phyloP scores from a whole-genome alignment of 92 coral and sea anemone species.

The Anthopleura xanthogrammica region DNA sequence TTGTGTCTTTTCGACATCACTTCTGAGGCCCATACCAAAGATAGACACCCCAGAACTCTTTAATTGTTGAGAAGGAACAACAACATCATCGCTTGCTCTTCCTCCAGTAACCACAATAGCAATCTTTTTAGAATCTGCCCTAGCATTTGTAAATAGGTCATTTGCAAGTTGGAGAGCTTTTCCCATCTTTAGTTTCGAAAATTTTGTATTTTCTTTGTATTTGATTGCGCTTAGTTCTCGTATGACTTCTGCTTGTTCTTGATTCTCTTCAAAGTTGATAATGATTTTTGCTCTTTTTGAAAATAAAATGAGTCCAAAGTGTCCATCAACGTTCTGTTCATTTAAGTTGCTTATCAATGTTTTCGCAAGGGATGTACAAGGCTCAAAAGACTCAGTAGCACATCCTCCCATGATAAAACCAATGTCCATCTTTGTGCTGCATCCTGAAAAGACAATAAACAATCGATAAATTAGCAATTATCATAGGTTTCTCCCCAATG shows the following conservation, averaged over 20 bases:
- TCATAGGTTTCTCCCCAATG: too few relatives aligned
- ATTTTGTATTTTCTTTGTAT: constrained; percentile 28
- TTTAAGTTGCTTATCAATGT: constrained; percentile 45
- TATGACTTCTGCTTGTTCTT: constrained; percentile 21
- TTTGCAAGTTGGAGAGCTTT: constrained; percentile 58
- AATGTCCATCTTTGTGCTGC: constrained; percentile 44
- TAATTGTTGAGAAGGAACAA: constrained; percentile 47
- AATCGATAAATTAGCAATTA: too few relatives aligned
- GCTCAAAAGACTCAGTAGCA: constrained; percentile 34
- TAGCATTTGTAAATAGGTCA: constrained; percentile 47
- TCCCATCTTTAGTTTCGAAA: constrained; percentile 35
- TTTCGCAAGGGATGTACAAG: constrained; percentile 46
- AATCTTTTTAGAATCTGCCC: constrained; percentile 45
- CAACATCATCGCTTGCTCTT: constrained; percentile 43
- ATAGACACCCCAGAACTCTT: constrained; percentile 44
- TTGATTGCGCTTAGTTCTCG: constrained; percentile 38
- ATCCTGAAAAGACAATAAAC: constrained; percentile 15
- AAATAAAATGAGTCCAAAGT: constrained; percentile 51
- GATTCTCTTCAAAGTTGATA: constrained; percentile 48
- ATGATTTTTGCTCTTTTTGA: constrained; percentile 50
- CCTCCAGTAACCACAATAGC: constrained; percentile 63
- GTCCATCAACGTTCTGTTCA: constrained; percentile 41
- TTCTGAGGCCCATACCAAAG: constrained; percentile 62
- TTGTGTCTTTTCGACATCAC: constrained; percentile 37
- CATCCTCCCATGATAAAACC: constrained; percentile 71